These are phyloP conservation scores for Sialia sialis DNA, from an alignment of 2,113 vertebrate species.

Conservation along the genomic window DNA sequence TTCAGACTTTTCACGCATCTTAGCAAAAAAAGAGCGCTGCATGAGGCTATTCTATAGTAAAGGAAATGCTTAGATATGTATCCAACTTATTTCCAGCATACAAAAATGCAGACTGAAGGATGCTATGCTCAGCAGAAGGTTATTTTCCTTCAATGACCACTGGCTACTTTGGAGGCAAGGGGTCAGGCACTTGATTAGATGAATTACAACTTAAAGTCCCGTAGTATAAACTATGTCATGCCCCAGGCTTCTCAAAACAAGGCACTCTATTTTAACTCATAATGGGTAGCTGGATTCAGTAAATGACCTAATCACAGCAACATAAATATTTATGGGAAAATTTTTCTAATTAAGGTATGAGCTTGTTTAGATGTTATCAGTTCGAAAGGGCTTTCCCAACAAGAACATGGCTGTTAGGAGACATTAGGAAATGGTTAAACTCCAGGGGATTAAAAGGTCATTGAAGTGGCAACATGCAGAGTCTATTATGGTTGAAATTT, in stretches of 20 bases:
- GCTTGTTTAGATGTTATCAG: constrained; percentile 83
- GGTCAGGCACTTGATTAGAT: constrained; percentile 79
- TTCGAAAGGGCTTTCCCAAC: constrained; percentile 75
- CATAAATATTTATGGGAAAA: constrained; percentile 84
- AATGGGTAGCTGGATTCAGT: constrained; percentile 79
- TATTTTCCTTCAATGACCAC: constrained; percentile 54
- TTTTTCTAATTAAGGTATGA: constrained; percentile 79
- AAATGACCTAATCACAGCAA: constrained; percentile 76
- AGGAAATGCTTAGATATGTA: background rate
- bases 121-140: constrained; percentile 47
- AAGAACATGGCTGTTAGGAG: constrained; percentile 79
- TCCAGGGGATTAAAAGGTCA: constrained; percentile 76
- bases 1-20: background rate
- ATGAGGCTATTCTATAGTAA: background rate
- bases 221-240: constrained; percentile 77
- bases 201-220: constrained; percentile 73
- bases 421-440: constrained; percentile 82
- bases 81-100: constrained; percentile 21
- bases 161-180: constrained; percentile 68
- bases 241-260: constrained; percentile 78
- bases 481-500: constrained; percentile 48
- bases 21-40: background rate
- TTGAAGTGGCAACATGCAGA: constrained; percentile 63
- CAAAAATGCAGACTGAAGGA: constrained; percentile 60
- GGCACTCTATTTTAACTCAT: constrained; percentile 76